Conservation (phyloP, 2,797 vertebrate genomes). For the Sebastes vulpes region DNA sequence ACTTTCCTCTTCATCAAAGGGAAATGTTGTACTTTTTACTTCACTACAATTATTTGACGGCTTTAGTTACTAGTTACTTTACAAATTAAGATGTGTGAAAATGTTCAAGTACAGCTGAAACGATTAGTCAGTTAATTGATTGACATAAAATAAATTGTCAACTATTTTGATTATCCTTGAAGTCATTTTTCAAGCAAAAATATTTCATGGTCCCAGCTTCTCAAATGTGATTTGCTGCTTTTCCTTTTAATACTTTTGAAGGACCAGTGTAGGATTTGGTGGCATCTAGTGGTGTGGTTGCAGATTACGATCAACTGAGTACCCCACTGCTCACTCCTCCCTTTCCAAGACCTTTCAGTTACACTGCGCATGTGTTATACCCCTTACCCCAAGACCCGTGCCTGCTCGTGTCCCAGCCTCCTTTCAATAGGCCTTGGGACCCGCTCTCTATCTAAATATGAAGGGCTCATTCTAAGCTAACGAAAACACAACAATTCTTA, state of each 20-base stretch:
- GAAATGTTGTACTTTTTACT: not conserved
- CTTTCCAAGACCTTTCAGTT: not conserved
- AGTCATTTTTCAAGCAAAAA: not conserved
- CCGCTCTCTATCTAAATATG: too few species aligned
- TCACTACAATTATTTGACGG: not conserved
- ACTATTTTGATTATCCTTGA: not conserved
- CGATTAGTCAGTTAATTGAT: not conserved
- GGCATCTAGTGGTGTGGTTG: not conserved
- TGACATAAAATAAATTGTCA: not conserved
- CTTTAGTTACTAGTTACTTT: not conserved
- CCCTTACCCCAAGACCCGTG: too few species aligned
- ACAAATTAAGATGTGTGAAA: not conserved
- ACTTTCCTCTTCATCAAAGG: not conserved
- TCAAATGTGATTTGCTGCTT: too few species aligned
- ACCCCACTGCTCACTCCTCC: not conserved
- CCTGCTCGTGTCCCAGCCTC: too few species aligned
- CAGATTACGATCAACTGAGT: not conserved
- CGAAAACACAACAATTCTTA: too few species aligned
- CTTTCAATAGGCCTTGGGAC: too few species aligned
- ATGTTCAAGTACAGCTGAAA: not conserved
- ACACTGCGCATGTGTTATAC: too few species aligned
- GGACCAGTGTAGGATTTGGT: not conserved
- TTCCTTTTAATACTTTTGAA: fast-evolving
- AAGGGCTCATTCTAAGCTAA: too few species aligned
- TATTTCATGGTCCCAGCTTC: not conserved